phyloP scores from a whole-genome alignment of 2,888 invertebrate species.

The Hypselothyrea guttata region DNA sequence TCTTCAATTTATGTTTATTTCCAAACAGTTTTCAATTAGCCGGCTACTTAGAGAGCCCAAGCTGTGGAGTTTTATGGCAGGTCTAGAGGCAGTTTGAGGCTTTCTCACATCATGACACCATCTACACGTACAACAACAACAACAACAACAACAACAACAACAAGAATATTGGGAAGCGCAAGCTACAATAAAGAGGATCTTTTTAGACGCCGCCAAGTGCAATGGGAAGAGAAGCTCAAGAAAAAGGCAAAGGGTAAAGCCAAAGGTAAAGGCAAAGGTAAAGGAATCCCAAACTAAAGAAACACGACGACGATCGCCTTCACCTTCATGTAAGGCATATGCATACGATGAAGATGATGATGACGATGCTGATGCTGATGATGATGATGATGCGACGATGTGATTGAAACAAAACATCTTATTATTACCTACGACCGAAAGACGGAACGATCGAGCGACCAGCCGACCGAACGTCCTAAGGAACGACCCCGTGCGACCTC shows the following conservation, averaged over 20 bases:
- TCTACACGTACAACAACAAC: conserved; percentile 31
- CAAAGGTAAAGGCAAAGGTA: conserved; percentile 20
- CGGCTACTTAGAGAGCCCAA: conserved; percentile 7
- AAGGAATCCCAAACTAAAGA: conserved; percentile 22
- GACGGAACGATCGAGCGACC: conserved; percentile 9
- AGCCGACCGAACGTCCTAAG: conserved; percentile 35
- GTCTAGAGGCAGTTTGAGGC: conserved; percentile 7
- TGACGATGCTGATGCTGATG: no score
- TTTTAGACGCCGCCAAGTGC: not conserved
- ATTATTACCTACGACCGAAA: conserved; percentile 66
- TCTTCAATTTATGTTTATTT: conserved; percentile 12
- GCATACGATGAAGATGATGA: conserved; percentile 20
- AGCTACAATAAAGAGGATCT: conserved; percentile 33
- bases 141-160: conserved; percentile 14
- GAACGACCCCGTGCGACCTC: conserved; percentile 75
- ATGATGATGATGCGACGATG: conserved; percentile 69
- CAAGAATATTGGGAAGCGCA: no score
- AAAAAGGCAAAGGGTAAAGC: conserved; percentile 1
- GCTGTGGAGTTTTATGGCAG: conserved; percentile 6
- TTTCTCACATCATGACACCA: conserved; percentile 65
- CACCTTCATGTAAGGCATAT: conserved; percentile 39
- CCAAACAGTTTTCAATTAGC: conserved; percentile 35
- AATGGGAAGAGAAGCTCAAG: conserved; percentile 17
- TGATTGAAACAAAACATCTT: conserved; percentile 77
- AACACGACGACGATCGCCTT: conserved; percentile 36